Evolutionary conservation across 2,113 vertebrate genomes (phyloP), one percentile per base, ranked within the genome.

Genomic region (Otis tarda): DNA sequence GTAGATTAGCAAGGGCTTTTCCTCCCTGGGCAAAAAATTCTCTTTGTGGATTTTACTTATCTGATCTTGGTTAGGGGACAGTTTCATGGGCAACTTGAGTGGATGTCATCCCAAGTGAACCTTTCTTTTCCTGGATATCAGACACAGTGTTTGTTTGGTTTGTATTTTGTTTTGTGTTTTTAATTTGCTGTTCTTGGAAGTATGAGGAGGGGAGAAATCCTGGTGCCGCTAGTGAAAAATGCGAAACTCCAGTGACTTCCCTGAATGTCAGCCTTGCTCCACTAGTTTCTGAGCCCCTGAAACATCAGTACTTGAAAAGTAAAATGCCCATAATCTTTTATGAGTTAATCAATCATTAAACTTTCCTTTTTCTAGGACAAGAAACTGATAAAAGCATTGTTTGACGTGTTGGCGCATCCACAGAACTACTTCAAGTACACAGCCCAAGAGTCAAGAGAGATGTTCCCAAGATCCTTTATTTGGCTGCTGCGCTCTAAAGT

Each of bases 401-500:
- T 99, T 97, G 99, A 99, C 1, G 99, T 99, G 74, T 96, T 99
- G 97, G 99, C 99, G 4, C 99, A 99, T 95, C 99, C 99, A 21
- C 99, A 99, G 97, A 99, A 99, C 97, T 99, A 99, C 97, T 99
- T 99, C 97, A 99, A 99, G 97, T 99, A 99, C 97, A 99, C 99
- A n/a, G 99, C 99, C 43, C 99, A 99, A 82, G 99, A 99, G 94
- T 99, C 99, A n/a, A 98, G 99, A 96, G 99, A 99, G 98, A 99
- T 99, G 99, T 99, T 99, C 95, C 99, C 99, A 25, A 99, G 99
- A 95, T 99, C 99, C 55, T 99, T 99, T 97, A 99, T 99, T 91
- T 98, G 99, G 77, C 98, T 99, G 91, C 97, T 99, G 70, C 99
- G 99, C 61, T 99, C 99, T 79, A 99, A 99, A 98, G 99, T 99